Base-by-base conservation (phyloP, 2,888 invertebrate genomes). In the Tyria jacobaeae region DNA sequence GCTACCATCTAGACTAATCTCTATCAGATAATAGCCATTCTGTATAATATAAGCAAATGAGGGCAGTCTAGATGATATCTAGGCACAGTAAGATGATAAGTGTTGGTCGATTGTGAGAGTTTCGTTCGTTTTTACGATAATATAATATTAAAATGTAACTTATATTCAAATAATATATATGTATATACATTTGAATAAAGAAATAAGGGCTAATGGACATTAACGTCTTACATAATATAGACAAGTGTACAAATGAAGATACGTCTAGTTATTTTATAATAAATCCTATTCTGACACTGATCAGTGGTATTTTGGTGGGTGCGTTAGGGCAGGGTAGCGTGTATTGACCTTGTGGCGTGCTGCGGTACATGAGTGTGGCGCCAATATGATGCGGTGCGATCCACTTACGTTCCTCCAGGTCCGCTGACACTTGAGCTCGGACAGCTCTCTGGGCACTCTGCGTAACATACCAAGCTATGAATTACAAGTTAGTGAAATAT, bases 301-400 rank as follows among this genome's bases (percentile, higher is more conserved):
- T 51, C 21, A 21, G 34, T 51, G 51, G 24, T 35, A 75, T 72
- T 68, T 64, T 62, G 63, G 66, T 71, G 54, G 35, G 24, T 55
- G 55, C 59, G 58, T 59, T 54, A 24, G 55, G 81, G 78, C 80
- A 68, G 81, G 88, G 83, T 82, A 79, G 88, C 87, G 89, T 92
- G 92, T 93, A 94, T 91, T 92, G 92, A 95, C 95, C 96, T 94
- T 95, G 96, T 76, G 96, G 96, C 80, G 96, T 96, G 94, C 96
- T 96, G 84, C 96, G 95, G 92, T 97, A 97, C 81, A 96, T 96
- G 84, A 96, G 96, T 89, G 97, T 96, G 94, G 96, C 96, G 91
- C 96, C 96, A 87, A 96, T 96, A 90, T 97, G 96, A 89, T 97
- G 97, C 89, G 95, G 95, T 87, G 86, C 94, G 89, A 95, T 95